Evolutionary conservation across 2,113 vertebrate species (phyloP).

Genomic region (Scomber japonicus): DNA sequence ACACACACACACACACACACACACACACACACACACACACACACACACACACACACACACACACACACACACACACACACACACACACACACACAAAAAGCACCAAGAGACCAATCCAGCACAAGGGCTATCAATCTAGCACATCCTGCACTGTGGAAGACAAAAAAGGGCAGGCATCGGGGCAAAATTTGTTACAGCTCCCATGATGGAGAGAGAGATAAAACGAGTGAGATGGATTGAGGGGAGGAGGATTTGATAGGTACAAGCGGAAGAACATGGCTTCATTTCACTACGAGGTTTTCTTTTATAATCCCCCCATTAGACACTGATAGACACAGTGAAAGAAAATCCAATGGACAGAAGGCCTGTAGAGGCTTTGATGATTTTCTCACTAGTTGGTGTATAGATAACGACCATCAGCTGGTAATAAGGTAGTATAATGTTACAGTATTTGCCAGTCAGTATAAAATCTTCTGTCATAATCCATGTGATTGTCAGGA

Average conservation of each 20-base stretch:
- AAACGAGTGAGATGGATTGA: conserved; percentile 24
- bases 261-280: neutral
- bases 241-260: neutral
- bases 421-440: neutral
- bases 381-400: too few relatives aligned
- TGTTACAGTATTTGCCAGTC: neutral
- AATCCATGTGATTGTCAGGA: too few relatives aligned
- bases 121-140: conserved; percentile 50
- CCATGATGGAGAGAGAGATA: conserved; percentile 39
- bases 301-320: neutral
- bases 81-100: neutral
- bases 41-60: conserved; percentile 14
- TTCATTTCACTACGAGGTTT: neutral
- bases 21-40: neutral
- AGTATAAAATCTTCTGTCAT: too few relatives aligned
- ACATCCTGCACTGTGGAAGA: conserved; percentile 24
- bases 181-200: conserved; percentile 41
- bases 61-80: conserved; percentile 19
- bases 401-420: neutral
- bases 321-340: neutral
- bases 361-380: too few relatives aligned
- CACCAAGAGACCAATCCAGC: conserved; percentile 23
- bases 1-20: conserved; percentile 18
- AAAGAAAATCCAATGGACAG: too few relatives aligned
- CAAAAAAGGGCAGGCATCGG: conserved; percentile 27